A percentile compares a stretch with the other conserved stretches of the same genome.
phyloP scores from a whole-genome alignment of 2,113 vertebrate species.

The Apodemus speciosus region DNA sequence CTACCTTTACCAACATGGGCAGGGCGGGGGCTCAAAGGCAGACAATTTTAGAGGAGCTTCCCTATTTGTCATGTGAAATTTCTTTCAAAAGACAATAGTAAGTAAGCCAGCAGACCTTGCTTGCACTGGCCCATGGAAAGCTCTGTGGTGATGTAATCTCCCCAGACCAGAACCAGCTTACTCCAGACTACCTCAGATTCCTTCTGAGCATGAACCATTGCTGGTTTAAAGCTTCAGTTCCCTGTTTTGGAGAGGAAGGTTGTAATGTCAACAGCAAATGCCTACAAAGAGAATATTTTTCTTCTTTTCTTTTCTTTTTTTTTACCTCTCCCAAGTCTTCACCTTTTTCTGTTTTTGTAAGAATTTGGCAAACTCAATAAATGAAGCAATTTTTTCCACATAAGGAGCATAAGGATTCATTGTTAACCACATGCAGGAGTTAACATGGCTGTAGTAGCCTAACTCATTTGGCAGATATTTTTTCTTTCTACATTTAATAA shows the following conservation, averaged over 20 bases:
- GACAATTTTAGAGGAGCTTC: neutral
- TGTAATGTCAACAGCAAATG: slow-evolving; percentile 52
- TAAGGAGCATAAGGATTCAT: slow-evolving; percentile 42
- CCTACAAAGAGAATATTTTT: slow-evolving; percentile 39
- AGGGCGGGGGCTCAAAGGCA: neutral
- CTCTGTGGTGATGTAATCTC: slow-evolving; percentile 8
- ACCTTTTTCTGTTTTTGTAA: slow-evolving; percentile 52
- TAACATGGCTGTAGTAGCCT: neutral
- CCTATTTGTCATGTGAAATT: neutral
- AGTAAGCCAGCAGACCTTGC: slow-evolving; percentile 4
- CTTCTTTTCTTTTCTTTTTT: neutral
- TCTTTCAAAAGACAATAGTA: slow-evolving; percentile 45
- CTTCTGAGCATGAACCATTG: neutral
- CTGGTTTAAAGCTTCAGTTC: neutral
- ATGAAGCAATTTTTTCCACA: slow-evolving; percentile 46
- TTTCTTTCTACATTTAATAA: slow-evolving; percentile 16
- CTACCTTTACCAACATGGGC: neutral
- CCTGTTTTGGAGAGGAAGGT: slow-evolving; percentile 30
- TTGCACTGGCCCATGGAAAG: neutral
- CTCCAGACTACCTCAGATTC: slow-evolving; percentile 1
- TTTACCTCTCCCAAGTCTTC: neutral
- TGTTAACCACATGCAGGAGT: slow-evolving; percentile 38
- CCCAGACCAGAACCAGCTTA: slow-evolving; percentile 22
- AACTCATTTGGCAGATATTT: slow-evolving; percentile 43
- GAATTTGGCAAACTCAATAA: slow-evolving; percentile 58